Percentiles rank a stretch among this genome's conserved stretches.
phyloP scores from a whole-genome alignment of 2,888 invertebrate genomes.

The Sarcophaga caerulescens region DNA sequence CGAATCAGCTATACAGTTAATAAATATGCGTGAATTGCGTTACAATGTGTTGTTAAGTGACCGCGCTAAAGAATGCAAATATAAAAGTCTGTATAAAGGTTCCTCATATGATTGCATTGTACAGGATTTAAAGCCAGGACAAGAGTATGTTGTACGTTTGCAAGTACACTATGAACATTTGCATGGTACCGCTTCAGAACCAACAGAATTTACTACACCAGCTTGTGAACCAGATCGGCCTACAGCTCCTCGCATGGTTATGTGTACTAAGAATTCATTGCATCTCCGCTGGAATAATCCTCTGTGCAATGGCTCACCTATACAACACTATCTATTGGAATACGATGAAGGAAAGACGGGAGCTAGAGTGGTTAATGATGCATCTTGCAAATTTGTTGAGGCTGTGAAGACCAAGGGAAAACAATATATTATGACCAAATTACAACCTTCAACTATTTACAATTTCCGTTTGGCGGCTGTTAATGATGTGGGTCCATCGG shows the following conservation, averaged over 20 bases:
- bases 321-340: slow-evolving; percentile 89
- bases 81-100: slow-evolving; percentile 92
- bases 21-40: slow-evolving; percentile 82
- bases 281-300: slow-evolving; percentile 88
- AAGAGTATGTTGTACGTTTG: slow-evolving; percentile 91
- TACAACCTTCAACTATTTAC: slow-evolving; percentile 90
- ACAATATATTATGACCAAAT: slow-evolving; percentile 88
- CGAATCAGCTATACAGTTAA: slow-evolving; percentile 74
- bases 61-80: slow-evolving; percentile 89
- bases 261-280: slow-evolving; percentile 87
- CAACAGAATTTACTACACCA: slow-evolving; percentile 90
- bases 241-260: slow-evolving; percentile 87
- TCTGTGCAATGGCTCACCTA: slow-evolving; percentile 90
- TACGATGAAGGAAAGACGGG: slow-evolving; percentile 85
- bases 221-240: slow-evolving; percentile 91
- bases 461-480: slow-evolving; percentile 91
- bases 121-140: slow-evolving; percentile 92
- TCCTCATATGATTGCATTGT: slow-evolving; percentile 89
- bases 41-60: slow-evolving; percentile 92
- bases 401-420: slow-evolving; percentile 87
- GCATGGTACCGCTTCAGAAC: slow-evolving; percentile 89
- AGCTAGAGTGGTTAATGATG: slow-evolving; percentile 80
- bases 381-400: slow-evolving; percentile 83
- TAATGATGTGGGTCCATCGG: slow-evolving; percentile 89
- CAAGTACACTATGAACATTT: slow-evolving; percentile 84